Conservation (phyloP, 2,888 invertebrate genomes). For the Furcula furcula region DNA sequence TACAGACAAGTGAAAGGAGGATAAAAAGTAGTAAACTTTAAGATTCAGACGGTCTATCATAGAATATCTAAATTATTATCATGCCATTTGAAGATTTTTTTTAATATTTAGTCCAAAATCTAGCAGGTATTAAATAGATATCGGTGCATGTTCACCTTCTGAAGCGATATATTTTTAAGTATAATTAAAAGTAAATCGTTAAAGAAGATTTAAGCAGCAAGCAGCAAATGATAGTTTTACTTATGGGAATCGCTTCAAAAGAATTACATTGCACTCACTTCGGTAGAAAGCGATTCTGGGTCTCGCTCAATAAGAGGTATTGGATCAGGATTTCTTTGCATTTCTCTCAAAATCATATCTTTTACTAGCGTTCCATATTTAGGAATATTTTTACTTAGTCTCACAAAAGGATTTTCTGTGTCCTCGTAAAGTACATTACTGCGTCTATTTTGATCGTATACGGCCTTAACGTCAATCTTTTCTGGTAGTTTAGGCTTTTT, state of each 20-base stretch:
- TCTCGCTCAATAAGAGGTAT: slow-evolving; percentile 39
- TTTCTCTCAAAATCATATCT: slow-evolving; percentile 40
- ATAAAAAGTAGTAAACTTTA: too few relatives aligned
- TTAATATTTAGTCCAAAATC: not conserved
- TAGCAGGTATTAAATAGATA: too few relatives aligned
- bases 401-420: slow-evolving; percentile 38
- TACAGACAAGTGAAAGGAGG: too few relatives aligned
- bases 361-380: slow-evolving; percentile 50
- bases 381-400: slow-evolving; percentile 45
- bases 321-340: slow-evolving; percentile 38
- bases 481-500: slow-evolving; percentile 46
- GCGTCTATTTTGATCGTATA: slow-evolving; percentile 29
- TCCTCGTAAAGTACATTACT: slow-evolving; percentile 20
- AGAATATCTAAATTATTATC: too few relatives aligned
- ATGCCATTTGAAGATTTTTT: too few relatives aligned
- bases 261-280: slow-evolving; percentile 32
- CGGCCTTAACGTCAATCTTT: slow-evolving; percentile 35
- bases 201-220: not conserved
- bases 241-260: slow-evolving; percentile 7
- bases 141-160: slow-evolving; percentile 8
- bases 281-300: slow-evolving; percentile 8
- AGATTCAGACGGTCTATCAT: too few relatives aligned
- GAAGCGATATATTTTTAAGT: not conserved
- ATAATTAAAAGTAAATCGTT: not conserved
- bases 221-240: not conserved